Percentiles rank a stretch among this genome's conserved stretches.
phyloP scores from a whole-genome alignment of 2,797 vertebrate species.

The Lagodon rhomboides region DNA sequence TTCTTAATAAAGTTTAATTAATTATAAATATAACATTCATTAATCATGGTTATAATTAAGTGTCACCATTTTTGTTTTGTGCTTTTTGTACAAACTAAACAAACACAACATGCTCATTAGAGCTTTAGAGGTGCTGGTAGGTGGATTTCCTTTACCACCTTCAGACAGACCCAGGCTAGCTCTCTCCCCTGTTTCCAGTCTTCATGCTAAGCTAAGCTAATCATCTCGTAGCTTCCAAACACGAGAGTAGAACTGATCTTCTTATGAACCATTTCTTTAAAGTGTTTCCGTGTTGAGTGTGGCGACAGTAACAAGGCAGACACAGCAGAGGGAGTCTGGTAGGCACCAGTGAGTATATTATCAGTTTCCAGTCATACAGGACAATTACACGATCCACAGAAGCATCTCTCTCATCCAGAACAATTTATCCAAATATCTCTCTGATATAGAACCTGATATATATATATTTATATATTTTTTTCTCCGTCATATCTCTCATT shows the following conservation, averaged over 20 bases:
- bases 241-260: neutral
- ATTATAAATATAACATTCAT: too few species aligned
- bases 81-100: neutral
- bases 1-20: too few species aligned
- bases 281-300: neutral
- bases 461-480: slow-evolving; percentile 22
- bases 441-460: slow-evolving; percentile 56
- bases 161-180: neutral
- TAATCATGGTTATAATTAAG: too few species aligned
- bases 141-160: neutral
- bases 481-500: slow-evolving; percentile 17
- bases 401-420: slow-evolving; percentile 69
- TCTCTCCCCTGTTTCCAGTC: neutral
- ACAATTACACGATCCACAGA: slow-evolving; percentile 80
- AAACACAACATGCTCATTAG: neutral
- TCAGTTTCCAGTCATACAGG: slow-evolving; percentile 80
- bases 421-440: slow-evolving; percentile 61
- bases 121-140: neutral
- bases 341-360: slow-evolving; percentile 83
- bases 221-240: neutral
- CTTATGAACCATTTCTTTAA: too few species aligned
- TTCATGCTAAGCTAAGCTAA: neutral
- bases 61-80: neutral
- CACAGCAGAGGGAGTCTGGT: slow-evolving; percentile 74
- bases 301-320: slow-evolving; percentile 67